Evolutionary conservation across 2,113 vertebrate species (phyloP).

Genomic region (Osmerus mordax): DNA sequence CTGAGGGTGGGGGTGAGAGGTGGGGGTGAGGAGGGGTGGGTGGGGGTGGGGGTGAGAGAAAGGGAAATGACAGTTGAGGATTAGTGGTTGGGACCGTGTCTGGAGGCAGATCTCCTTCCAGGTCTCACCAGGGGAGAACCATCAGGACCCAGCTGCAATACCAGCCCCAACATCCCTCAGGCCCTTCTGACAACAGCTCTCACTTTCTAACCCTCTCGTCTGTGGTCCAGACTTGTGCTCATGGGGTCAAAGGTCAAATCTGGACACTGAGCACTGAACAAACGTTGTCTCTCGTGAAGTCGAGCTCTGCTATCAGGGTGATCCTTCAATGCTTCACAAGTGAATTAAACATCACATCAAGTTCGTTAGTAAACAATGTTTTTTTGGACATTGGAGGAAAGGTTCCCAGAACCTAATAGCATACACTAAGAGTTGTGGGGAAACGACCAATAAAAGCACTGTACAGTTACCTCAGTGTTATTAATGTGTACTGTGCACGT

Average conservation of each 20-base stretch:
- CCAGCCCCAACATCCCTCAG: constrained; percentile 37
- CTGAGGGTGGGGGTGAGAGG: background rate
- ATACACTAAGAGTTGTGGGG: too few species aligned
- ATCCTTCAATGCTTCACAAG: too few species aligned
- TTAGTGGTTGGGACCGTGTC: constrained; percentile 7
- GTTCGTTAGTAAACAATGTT: too few species aligned
- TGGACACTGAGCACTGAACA: too few species aligned
- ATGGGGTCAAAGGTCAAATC: constrained; percentile 9
- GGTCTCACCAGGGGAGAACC: constrained; percentile 45
- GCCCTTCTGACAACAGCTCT: constrained; percentile 28
- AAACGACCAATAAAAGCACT: too few species aligned
- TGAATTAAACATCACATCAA: too few species aligned
- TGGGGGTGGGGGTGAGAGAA: background rate
- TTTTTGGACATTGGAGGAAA: too few species aligned
- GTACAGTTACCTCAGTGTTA: too few species aligned
- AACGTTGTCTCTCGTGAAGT: too few species aligned
- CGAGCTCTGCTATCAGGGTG: too few species aligned
- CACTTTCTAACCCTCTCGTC: constrained; percentile 13
- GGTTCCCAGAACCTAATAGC: too few species aligned
- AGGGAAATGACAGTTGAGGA: constrained; percentile 8
- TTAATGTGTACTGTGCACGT: too few species aligned
- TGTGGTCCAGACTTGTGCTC: background rate
- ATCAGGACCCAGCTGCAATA: constrained; percentile 47
- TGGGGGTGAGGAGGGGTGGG: background rate
- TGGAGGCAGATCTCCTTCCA: constrained; percentile 23